Evolutionary conservation across 2,888 invertebrate species (phyloP).

Genomic region (Stenoptilia bipunctidactyla): DNA sequence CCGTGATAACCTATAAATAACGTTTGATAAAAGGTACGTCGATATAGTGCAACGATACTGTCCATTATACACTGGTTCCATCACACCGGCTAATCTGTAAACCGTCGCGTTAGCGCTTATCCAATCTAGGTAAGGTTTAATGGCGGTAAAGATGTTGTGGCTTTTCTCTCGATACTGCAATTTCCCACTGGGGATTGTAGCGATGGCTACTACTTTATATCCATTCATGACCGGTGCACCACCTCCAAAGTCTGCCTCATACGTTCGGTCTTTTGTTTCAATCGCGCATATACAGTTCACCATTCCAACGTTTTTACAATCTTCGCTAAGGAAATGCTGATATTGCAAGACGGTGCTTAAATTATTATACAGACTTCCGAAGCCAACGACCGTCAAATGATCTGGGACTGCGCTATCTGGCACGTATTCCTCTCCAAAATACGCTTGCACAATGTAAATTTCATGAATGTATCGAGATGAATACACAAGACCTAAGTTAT

Average conservation of each 20-base stretch:
- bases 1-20: too few species aligned
- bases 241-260: slow-evolving; percentile 31
- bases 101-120: slow-evolving; percentile 18
- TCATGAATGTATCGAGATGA: slow-evolving; percentile 14
- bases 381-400: slow-evolving; percentile 28
- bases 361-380: slow-evolving; percentile 22
- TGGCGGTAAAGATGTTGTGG: slow-evolving; percentile 43
- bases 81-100: too few species aligned
- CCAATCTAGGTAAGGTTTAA: slow-evolving; percentile 41
- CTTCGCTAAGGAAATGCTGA: slow-evolving; percentile 30
- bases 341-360: slow-evolving; percentile 26
- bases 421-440: too few species aligned
- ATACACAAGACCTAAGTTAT: slow-evolving; percentile 40
- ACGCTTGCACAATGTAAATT: too few species aligned
- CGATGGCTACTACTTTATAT: slow-evolving; percentile 30
- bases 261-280: slow-evolving; percentile 22
- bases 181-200: slow-evolving; percentile 28
- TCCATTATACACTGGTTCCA: too few species aligned
- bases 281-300: slow-evolving; percentile 45
- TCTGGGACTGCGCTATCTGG: too few species aligned
- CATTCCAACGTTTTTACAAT: slow-evolving; percentile 44
- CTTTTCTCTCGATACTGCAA: slow-evolving; percentile 19
- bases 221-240: slow-evolving; percentile 38
- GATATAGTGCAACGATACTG: too few species aligned
- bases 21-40: too few species aligned